A percentile compares a stretch with the other conserved stretches of the same genome.
These are phyloP conservation scores for Drosophila takahashii DNA, from an alignment of 1,140 invertebrate species.

Conservation along the genomic window DNA sequence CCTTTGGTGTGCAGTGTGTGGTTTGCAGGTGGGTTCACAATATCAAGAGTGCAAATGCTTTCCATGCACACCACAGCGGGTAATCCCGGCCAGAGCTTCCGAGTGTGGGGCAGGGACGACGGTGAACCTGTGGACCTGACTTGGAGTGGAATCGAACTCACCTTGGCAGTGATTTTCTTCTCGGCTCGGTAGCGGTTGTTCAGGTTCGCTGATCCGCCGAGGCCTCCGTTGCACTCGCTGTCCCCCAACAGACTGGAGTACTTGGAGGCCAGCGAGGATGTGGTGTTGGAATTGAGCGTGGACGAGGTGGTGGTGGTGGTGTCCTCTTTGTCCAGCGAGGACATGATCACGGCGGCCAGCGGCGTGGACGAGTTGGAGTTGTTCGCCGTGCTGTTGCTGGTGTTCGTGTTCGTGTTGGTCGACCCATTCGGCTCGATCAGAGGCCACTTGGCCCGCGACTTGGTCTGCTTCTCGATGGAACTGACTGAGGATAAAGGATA, in stretches of 20 bases:
- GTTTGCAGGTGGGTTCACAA: conserved; percentile 29
- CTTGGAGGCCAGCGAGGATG: conserved; percentile 80
- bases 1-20: conserved; percentile 23
- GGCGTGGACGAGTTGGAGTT: conserved; percentile 80
- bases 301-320: conserved; percentile 71
- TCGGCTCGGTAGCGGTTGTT: conserved; percentile 82
- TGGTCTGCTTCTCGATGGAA: conserved; percentile 83
- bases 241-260: conserved; percentile 78
- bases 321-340: conserved; percentile 77
- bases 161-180: conserved; percentile 85
- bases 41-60: conserved; percentile 38
- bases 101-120: conserved; percentile 16
- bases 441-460: conserved; percentile 80
- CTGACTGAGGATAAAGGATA: conserved; percentile 58
- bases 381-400: conserved; percentile 79
- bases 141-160: conserved; percentile 34
- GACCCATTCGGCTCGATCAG: conserved; percentile 79
- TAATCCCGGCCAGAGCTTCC: conserved; percentile 17
- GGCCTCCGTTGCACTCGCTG: conserved; percentile 71
- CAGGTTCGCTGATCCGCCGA: conserved; percentile 66
- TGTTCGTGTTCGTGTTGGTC: conserved; percentile 73
- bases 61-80: conserved; percentile 27
- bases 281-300: conserved; percentile 78
- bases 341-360: conserved; percentile 71
- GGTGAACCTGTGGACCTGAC: neutral